These are phyloP conservation scores for Squalus acanthias DNA, from an alignment of 2,797 vertebrate genomes.

Conservation along the genomic window DNA sequence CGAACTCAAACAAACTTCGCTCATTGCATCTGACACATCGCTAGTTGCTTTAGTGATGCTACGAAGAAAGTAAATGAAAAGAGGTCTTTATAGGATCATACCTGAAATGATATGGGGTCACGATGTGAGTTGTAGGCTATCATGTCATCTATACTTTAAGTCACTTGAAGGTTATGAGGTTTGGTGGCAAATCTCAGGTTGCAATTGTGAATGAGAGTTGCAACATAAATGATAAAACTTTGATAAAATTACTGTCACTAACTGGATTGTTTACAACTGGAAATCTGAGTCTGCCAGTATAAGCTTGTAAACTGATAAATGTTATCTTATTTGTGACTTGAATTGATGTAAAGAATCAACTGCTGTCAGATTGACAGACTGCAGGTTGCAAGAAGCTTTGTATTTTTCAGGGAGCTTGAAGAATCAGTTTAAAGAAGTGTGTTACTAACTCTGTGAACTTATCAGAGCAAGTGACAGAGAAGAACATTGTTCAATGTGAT, in stretches of 20 bases:
- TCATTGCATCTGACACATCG: not conserved
- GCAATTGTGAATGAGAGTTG: not conserved
- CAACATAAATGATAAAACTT: not conserved
- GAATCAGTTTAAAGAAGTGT: not conserved
- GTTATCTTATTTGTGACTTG: not conserved
- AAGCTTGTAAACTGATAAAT: not conserved
- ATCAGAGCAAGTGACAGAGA: not conserved
- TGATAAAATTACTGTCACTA: slow-evolving; percentile 3
- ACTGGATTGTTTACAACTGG: not conserved
- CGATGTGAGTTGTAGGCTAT: not conserved
- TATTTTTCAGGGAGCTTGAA: not conserved
- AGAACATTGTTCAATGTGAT: not conserved
- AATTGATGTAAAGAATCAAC: not conserved
- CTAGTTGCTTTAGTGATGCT: not conserved
- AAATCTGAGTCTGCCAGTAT: not conserved
- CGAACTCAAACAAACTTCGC: not conserved
- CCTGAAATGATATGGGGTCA: not conserved
- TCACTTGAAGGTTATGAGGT: not conserved
- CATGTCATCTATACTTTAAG: not conserved
- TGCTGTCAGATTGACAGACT: not conserved
- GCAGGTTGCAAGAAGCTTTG: not conserved
- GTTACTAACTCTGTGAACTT: not conserved
- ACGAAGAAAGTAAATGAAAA: not conserved
- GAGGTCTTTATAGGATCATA: not conserved
- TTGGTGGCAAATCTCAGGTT: not conserved